phyloP scores from a whole-genome alignment of 2,113 vertebrate species.

The Amazona vittata region DNA sequence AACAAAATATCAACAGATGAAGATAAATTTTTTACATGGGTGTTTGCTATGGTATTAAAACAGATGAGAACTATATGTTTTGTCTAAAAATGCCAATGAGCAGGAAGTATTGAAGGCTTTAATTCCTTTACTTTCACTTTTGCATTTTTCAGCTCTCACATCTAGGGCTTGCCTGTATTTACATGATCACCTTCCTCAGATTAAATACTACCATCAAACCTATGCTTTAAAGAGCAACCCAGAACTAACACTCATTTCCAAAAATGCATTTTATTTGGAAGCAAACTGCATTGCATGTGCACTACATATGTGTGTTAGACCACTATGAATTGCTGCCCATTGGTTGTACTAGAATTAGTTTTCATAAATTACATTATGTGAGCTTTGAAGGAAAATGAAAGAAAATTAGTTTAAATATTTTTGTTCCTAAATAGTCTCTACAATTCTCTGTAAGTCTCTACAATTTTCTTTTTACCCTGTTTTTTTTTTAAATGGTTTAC shows the following conservation, averaged over 20 bases:
- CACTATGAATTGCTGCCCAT: neutral
- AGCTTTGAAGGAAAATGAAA: neutral
- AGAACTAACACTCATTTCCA: neutral
- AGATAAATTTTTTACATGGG: neutral
- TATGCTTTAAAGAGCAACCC: neutral
- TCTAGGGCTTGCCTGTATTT: neutral
- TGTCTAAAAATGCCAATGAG: neutral
- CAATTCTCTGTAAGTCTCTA: neutral
- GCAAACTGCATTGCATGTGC: neutral
- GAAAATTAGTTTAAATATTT: neutral
- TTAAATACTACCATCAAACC: neutral
- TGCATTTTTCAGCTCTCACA: neutral
- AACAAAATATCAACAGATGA: neutral
- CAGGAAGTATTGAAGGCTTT: neutral
- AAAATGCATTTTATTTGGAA: neutral
- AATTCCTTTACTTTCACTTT: neutral
- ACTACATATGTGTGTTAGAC: neutral
- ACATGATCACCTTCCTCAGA: neutral
- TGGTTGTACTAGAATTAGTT: neutral
- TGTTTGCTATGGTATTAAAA: neutral
- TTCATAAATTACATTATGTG: neutral
- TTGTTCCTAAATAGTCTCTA: neutral
- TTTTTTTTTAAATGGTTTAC: neutral
- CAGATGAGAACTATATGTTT: neutral
- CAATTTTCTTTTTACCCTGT: neutral